Conservation (phyloP, 2,113 vertebrate genomes). For the Microcebus tavaratra region DNA sequence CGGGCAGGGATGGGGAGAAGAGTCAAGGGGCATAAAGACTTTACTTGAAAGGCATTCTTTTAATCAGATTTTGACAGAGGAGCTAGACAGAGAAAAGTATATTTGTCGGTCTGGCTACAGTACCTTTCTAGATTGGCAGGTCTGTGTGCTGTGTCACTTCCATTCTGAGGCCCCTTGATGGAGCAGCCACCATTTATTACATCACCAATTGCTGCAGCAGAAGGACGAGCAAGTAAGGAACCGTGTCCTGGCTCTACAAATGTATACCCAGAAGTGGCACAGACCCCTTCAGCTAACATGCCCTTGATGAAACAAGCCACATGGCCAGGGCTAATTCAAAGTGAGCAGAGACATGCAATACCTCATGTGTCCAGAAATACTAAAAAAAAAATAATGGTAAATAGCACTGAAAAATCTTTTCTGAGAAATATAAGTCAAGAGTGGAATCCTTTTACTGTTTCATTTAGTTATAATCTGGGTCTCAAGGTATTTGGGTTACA, state of each 20-base stretch:
- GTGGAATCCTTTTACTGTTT: background rate
- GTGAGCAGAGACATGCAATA: background rate
- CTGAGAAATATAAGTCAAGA: background rate
- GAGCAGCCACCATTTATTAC: no score
- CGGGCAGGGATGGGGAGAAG: background rate
- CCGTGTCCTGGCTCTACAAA: background rate
- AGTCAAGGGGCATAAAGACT: background rate
- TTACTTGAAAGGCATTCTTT: background rate
- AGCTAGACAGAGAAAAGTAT: background rate
- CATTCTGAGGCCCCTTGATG: background rate
- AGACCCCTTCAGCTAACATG: background rate
- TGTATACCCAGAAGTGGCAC: background rate
- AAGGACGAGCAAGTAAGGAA: background rate
- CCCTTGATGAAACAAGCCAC: background rate
- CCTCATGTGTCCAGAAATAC: background rate
- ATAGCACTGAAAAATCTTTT: background rate
- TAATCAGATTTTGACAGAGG: background rate
- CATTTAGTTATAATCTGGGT: background rate
- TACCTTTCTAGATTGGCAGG: background rate
- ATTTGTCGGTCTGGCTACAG: background rate
- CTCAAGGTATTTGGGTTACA: background rate
- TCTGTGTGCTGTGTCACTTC: rapidly evolving
- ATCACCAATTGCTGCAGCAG: background rate
- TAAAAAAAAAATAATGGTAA: background rate
- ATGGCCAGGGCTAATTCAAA: background rate